phyloP scores from a whole-genome alignment of 2,888 invertebrate genomes.

The Lamellibrachia satsuma region DNA sequence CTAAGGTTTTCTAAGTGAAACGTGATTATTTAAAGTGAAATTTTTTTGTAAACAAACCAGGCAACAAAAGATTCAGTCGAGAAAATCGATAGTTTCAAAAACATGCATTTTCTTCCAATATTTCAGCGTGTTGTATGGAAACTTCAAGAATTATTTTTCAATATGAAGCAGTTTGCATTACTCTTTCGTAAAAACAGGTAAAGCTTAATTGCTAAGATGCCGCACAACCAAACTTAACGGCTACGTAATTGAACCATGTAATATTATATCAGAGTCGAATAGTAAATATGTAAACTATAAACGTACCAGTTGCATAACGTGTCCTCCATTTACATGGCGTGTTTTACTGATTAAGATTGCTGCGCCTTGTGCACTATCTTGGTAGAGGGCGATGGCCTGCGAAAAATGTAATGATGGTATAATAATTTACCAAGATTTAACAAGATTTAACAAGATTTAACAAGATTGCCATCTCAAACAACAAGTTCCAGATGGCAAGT shows the following conservation, averaged over 20 bases:
- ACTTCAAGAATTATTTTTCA: neutral
- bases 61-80: neutral
- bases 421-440: too few species aligned
- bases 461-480: too few species aligned
- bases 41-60: neutral
- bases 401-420: neutral
- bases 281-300: neutral
- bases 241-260: too few species aligned
- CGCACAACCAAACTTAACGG: too few species aligned
- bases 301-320: neutral
- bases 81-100: too few species aligned
- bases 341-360: neutral
- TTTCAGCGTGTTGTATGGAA: neutral
- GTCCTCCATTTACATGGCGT: neutral
- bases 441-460: too few species aligned
- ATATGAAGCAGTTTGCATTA: neutral
- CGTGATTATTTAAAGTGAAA: neutral
- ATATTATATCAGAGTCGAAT: too few species aligned
- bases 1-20: neutral
- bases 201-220: too few species aligned
- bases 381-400: neutral
- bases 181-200: neutral
- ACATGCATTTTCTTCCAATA: too few species aligned
- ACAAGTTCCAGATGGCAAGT: too few species aligned
- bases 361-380: neutral